phyloP scores from a whole-genome alignment of 2,888 invertebrate species.

The Drosophila helvetica region DNA sequence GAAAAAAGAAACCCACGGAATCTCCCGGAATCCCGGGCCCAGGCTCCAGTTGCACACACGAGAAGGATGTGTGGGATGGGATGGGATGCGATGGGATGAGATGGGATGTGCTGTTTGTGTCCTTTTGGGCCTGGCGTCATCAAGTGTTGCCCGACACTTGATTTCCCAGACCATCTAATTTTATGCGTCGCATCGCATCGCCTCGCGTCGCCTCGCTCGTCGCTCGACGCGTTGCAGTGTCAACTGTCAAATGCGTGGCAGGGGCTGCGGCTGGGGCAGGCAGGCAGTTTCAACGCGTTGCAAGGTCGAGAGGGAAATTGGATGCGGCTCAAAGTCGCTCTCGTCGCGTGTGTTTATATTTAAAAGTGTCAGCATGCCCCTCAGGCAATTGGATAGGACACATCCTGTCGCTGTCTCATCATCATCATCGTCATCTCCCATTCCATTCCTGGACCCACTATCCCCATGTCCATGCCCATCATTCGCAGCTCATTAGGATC shows the following conservation, averaged over 20 bases:
- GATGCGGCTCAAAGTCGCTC: slow-evolving; percentile 55
- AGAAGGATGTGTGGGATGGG: slow-evolving; percentile 17
- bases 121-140: slow-evolving; percentile 61
- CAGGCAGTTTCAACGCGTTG: slow-evolving; percentile 59
- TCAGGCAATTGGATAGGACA: slow-evolving; percentile 61
- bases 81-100: slow-evolving; percentile 17
- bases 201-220: neutral
- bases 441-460: neutral
- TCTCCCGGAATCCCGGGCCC: slow-evolving; percentile 9
- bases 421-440: neutral
- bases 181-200: slow-evolving; percentile 55
- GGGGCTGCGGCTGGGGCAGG: neutral
- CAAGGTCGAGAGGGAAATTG: slow-evolving; percentile 67
- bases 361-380: slow-evolving; percentile 66
- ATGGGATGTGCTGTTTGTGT: slow-evolving; percentile 33
- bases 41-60: slow-evolving; percentile 32
- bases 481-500: slow-evolving; percentile 62
- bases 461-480: slow-evolving; percentile 5
- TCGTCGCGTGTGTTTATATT: slow-evolving; percentile 68
- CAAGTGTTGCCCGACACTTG: slow-evolving; percentile 68
- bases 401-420: slow-evolving; percentile 57
- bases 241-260: slow-evolving; percentile 66
- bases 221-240: slow-evolving; percentile 60
- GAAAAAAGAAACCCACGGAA: slow-evolving; percentile 35
- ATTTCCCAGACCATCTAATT: slow-evolving; percentile 68